phyloP scores from a whole-genome alignment of 2,888 invertebrate genomes.

The Bugulina stolonifera region DNA sequence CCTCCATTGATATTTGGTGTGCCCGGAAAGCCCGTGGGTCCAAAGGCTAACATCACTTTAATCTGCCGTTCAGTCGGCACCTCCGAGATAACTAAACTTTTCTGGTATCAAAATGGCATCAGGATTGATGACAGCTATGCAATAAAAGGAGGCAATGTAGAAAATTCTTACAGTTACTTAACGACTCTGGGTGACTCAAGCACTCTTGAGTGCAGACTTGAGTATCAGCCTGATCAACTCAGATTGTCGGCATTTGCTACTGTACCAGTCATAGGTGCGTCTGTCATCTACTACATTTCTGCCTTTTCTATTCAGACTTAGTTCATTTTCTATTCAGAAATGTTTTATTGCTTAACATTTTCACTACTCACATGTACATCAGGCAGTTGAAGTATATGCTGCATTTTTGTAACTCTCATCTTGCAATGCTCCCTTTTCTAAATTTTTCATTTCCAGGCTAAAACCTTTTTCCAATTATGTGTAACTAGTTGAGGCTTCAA shows the following conservation, averaged over 20 bases:
- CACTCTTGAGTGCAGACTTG: constrained; percentile 8
- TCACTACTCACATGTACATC: too few species aligned
- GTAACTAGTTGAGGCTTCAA: too few species aligned
- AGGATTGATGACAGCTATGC: background rate
- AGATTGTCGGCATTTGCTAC: constrained; percentile 20
- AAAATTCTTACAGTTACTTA: background rate
- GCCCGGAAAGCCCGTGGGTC: background rate
- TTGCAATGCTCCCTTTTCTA: too few species aligned
- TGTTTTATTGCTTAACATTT: too few species aligned
- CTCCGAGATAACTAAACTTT: background rate
- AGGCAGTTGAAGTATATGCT: too few species aligned
- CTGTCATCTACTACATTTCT: too few species aligned
- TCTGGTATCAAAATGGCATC: constrained; percentile 20
- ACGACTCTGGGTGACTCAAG: background rate
- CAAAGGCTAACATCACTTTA: background rate
- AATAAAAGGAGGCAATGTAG: background rate
- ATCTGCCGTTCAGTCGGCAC: constrained; percentile 13
- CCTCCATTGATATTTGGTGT: constrained; percentile 4
- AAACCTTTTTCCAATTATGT: too few species aligned
- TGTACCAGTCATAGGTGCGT: background rate
- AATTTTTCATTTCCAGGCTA: too few species aligned
- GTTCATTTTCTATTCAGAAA: too few species aligned
- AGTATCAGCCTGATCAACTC: background rate
- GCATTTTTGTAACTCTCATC: too few species aligned
- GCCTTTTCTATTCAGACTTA: too few species aligned